A percentile compares a stretch with the other conserved stretches of the same genome.
These are phyloP conservation scores for Gallinago jamesoni DNA, from an alignment of 2,113 vertebrate genomes.

Conservation along the genomic window DNA sequence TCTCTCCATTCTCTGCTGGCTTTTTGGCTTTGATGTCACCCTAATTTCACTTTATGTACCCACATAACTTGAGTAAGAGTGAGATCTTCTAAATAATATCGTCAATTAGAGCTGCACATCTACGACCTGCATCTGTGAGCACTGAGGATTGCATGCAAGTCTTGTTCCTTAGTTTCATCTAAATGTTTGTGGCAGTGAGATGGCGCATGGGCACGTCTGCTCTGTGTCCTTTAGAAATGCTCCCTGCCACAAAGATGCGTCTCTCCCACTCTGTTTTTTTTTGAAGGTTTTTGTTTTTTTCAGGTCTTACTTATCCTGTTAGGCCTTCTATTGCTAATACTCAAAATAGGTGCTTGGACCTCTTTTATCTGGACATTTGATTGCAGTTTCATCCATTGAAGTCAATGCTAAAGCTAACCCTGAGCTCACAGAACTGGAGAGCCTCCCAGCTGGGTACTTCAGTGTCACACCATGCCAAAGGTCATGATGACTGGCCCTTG, in stretches of 20 bases:
- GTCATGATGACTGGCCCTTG: neutral
- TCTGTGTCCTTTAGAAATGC: neutral
- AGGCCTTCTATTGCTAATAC: neutral
- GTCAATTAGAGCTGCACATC: neutral
- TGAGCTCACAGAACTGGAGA: neutral
- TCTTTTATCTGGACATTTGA: neutral
- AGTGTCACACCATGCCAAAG: neutral
- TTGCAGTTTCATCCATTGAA: neutral
- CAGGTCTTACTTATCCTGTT: neutral
- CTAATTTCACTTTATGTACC: neutral
- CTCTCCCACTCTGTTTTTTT: neutral
- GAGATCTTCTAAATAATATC: neutral
- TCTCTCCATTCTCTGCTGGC: neutral
- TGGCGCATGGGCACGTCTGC: neutral
- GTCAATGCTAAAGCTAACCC: neutral
- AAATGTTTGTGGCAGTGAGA: neutral
- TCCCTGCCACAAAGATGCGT: neutral
- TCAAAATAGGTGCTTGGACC: neutral
- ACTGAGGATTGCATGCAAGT: neutral
- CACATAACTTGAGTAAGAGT: neutral
- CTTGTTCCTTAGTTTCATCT: neutral
- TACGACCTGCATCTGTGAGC: neutral
- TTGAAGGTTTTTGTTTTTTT: neutral
- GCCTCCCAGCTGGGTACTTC: neutral
- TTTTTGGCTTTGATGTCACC: neutral